Evolutionary conservation across 2,888 invertebrate species (phyloP).

Genomic region (Carpatolechia fugitivella): DNA sequence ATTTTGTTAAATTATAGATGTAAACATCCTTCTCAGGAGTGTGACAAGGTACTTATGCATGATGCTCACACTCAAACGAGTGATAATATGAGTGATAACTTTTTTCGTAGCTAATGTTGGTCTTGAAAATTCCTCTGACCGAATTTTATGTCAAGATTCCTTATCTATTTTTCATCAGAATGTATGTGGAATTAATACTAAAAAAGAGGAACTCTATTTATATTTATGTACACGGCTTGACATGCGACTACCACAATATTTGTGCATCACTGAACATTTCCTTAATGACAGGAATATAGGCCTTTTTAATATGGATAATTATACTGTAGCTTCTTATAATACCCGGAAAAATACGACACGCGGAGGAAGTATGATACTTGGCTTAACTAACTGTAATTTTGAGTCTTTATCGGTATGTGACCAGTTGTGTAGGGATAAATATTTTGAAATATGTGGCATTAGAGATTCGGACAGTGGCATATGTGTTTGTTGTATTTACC

Average conservation of each 20-base stretch:
- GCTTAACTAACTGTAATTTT: background rate
- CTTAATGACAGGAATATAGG: background rate
- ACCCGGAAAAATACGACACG: background rate
- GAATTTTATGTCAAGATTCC: too few relatives aligned
- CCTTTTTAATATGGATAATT: background rate
- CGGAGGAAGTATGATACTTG: background rate
- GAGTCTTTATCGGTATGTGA: background rate
- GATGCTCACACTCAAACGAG: too few relatives aligned
- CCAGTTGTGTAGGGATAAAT: background rate
- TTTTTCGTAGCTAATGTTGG: too few relatives aligned
- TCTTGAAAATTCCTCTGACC: too few relatives aligned
- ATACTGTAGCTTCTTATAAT: background rate
- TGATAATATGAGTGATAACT: too few relatives aligned
- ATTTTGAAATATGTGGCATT: background rate
- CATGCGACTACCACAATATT: background rate
- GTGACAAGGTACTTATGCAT: too few relatives aligned
- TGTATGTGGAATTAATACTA: too few relatives aligned
- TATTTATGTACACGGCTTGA: too few relatives aligned
- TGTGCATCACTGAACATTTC: background rate
- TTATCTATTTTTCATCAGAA: too few relatives aligned
- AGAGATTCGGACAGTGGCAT: background rate
- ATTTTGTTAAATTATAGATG: too few relatives aligned
- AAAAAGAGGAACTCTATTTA: too few relatives aligned
- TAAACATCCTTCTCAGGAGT: too few relatives aligned
- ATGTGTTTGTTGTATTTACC: background rate